phyloP scores from a whole-genome alignment of 2,113 vertebrate genomes.

The Trochalopteron elliotii region DNA sequence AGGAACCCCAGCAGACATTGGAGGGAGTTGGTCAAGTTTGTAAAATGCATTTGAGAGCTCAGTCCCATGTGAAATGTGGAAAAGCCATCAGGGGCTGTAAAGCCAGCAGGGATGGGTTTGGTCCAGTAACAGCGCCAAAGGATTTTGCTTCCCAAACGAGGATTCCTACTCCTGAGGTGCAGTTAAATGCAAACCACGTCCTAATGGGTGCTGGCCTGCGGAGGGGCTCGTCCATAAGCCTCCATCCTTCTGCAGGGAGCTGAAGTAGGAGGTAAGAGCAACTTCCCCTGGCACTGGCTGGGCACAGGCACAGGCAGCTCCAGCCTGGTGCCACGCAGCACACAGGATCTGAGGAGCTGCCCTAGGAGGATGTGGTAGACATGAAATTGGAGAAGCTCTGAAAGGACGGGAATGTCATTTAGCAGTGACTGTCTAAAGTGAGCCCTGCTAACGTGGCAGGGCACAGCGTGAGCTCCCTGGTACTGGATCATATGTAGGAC shows the following conservation, averaged over 20 bases:
- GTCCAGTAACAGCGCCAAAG: not conserved
- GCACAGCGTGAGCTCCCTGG: not conserved
- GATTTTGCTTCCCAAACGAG: not conserved
- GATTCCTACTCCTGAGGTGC: not conserved
- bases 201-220: not conserved
- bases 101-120: not conserved
- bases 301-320: not conserved
- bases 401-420: not conserved
- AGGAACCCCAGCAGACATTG: not conserved
- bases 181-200: not conserved
- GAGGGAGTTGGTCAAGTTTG: not conserved
- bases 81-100: not conserved
- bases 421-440: not conserved
- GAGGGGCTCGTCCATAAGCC: fast-evolving
- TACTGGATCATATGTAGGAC: not conserved
- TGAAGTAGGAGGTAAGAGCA: not conserved
- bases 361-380: not conserved
- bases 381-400: not conserved
- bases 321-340: not conserved
- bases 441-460: not conserved
- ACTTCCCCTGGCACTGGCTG: not conserved
- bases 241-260: not conserved
- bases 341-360: not conserved
- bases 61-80: conserved; percentile 8
- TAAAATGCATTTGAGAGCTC: not conserved